A percentile compares a stretch with the other conserved stretches of the same genome.
Conservation (phyloP, 2,888 invertebrate species). For the Platycnemis pennipes region DNA sequence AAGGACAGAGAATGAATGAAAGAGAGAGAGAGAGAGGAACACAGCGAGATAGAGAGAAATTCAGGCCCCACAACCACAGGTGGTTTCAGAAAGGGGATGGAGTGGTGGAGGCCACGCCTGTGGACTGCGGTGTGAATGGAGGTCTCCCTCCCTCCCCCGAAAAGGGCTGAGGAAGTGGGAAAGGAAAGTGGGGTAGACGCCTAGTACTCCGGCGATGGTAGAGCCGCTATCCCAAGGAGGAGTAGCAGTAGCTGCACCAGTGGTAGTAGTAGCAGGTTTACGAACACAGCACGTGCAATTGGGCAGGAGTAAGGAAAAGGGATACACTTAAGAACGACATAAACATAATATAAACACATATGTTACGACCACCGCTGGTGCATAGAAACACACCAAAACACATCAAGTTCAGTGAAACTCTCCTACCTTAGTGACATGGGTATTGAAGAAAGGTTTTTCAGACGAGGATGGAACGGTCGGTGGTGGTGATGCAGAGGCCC, state of each 20-base stretch:
- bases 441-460: not conserved
- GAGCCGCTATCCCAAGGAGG: not conserved
- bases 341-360: not conserved
- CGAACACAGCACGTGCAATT: not conserved
- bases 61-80: not conserved
- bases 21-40: not conserved
- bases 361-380: not conserved
- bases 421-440: constrained; percentile 36
- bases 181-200: not conserved
- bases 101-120: not conserved
- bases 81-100: not conserved
- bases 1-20: not conserved
- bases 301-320: not conserved
- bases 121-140: not conserved
- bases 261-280: not conserved
- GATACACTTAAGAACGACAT: not conserved
- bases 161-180: not conserved
- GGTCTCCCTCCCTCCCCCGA: not conserved
- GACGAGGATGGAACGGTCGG: not conserved
- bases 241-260: not conserved
- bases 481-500: not conserved
- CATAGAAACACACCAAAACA: not conserved
- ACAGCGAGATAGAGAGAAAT: not conserved
- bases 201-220: not conserved
- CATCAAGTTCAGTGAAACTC: not conserved